phyloP scores from a whole-genome alignment of 53 echinoderm and acorn worm genomes.

The Luidia sarsii region DNA sequence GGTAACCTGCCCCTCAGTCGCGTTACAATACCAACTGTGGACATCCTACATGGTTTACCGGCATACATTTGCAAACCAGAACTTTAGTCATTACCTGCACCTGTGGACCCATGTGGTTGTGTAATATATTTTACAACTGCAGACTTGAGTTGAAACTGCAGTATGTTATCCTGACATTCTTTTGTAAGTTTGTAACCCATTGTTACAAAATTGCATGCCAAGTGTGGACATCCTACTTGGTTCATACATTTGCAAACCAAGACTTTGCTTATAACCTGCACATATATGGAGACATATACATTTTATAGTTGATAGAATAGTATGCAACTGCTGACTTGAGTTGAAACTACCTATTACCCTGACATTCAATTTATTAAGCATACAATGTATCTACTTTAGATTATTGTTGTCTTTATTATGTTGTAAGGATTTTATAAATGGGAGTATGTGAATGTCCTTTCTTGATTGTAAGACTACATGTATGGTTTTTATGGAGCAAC shows the following conservation, averaged over 20 bases:
- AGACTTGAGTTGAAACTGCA: neutral
- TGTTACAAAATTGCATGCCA: conserved; percentile 12
- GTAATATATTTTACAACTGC: neutral
- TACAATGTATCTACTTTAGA: too few relatives aligned
- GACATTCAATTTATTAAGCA: too few relatives aligned
- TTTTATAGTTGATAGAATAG: neutral
- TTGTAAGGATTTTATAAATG: too few relatives aligned
- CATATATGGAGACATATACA: too few relatives aligned
- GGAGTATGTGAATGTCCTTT: too few relatives aligned
- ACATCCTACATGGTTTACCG: neutral
- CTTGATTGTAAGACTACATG: too few relatives aligned
- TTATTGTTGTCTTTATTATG: too few relatives aligned
- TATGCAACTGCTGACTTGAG: too few relatives aligned
- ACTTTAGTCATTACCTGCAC: conserved; percentile 1
- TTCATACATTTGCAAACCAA: neutral
- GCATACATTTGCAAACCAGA: neutral
- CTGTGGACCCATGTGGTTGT: neutral
- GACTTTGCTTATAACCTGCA: neutral
- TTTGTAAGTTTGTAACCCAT: neutral
- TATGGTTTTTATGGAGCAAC: too few relatives aligned
- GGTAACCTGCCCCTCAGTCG: too few relatives aligned
- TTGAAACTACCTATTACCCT: too few relatives aligned
- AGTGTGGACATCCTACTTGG: conserved; percentile 6
- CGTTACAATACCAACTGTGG: neutral
- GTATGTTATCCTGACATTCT: neutral